phyloP scores from a whole-genome alignment of 2,797 vertebrate species.

The Malurus leucopterus region DNA sequence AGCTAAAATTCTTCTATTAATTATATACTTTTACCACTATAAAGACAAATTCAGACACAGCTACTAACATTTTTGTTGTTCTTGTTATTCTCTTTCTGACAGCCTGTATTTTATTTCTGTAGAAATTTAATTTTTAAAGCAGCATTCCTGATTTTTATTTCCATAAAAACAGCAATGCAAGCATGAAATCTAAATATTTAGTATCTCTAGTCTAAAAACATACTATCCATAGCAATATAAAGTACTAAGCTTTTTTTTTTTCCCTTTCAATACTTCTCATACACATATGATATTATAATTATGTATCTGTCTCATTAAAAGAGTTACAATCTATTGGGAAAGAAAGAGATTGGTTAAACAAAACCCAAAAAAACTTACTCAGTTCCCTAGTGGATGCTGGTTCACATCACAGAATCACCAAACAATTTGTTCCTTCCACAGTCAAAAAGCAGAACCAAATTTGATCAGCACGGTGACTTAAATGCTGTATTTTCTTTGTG shows the following conservation, averaged over 20 bases:
- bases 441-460: conserved; percentile 58
- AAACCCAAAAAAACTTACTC: not conserved
- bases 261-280: not conserved
- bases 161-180: conserved; percentile 7
- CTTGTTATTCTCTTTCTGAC: conserved; percentile 92
- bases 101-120: conserved; percentile 67
- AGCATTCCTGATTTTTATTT: conserved; percentile 50
- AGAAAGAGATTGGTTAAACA: conserved; percentile 3
- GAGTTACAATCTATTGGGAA: not conserved
- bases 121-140: conserved; percentile 62
- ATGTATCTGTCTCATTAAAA: not conserved
- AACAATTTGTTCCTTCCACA: conserved; percentile 50
- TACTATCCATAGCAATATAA: not conserved
- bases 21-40: conserved; percentile 91
- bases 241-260: not conserved
- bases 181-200: conserved; percentile 31
- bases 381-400: conserved; percentile 28
- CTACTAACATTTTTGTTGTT: conserved; percentile 77
- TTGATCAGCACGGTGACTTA: conserved; percentile 59
- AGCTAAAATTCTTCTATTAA: conserved; percentile 96
- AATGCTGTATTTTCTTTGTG: conserved; percentile 58
- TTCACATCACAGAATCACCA: conserved; percentile 45
- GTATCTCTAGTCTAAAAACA: not conserved
- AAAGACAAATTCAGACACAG: conserved; percentile 75
- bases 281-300: not conserved